phyloP scores from a whole-genome alignment of 2,888 invertebrate species.

The Yponomeuta cagnagella region DNA sequence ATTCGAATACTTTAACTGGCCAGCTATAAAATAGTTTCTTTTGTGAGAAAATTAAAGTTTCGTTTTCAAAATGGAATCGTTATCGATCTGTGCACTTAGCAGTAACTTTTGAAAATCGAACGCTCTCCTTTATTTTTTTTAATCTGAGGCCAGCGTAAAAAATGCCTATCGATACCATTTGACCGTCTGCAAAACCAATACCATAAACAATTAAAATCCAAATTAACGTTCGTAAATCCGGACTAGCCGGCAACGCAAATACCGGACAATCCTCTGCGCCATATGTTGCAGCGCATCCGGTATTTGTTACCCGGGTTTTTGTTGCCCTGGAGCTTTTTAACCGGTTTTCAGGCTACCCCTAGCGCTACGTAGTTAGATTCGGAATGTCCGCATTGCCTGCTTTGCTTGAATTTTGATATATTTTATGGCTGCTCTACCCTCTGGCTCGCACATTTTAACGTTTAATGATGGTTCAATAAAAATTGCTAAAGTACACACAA shows the following conservation, averaged over 20 bases:
- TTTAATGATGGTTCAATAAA: too few relatives aligned
- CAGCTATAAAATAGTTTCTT: not conserved
- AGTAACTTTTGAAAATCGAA: not conserved
- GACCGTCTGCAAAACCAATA: not conserved
- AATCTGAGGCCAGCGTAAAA: not conserved
- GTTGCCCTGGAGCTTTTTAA: slow-evolving; percentile 3
- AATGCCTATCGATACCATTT: not conserved
- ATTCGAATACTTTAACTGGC: not conserved
- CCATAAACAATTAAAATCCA: slow-evolving; percentile 1
- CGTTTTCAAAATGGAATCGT: not conserved
- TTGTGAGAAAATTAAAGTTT: not conserved
- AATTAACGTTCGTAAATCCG: slow-evolving; percentile 14
- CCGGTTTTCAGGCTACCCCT: not conserved
- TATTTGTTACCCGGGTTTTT: slow-evolving; percentile 1
- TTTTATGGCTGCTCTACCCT: too few relatives aligned
- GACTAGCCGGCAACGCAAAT: not conserved
- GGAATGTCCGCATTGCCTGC: too few relatives aligned
- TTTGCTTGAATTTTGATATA: too few relatives aligned
- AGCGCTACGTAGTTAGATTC: not conserved
- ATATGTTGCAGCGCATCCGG: not conserved
- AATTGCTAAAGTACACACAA: too few relatives aligned
- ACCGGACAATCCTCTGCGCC: not conserved
- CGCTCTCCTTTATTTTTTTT: not conserved
- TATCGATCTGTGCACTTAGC: not conserved
- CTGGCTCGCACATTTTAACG: too few relatives aligned